phyloP scores from a whole-genome alignment of 2,888 invertebrate species.

The Acleris emargana region DNA sequence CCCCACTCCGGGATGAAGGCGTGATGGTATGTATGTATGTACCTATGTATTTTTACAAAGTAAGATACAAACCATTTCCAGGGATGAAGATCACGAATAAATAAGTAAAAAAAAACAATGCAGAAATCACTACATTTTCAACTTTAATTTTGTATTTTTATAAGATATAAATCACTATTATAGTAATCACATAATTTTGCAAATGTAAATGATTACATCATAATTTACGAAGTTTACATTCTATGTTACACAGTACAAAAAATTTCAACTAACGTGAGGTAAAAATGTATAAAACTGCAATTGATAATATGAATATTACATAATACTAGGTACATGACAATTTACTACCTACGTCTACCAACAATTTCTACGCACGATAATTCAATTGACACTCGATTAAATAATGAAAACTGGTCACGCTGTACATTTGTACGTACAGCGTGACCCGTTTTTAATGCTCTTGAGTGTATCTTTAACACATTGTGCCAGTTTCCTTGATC shows the following conservation, averaged over 20 bases:
- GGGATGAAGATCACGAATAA: background rate
- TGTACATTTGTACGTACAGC: too few relatives aligned
- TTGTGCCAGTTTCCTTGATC: background rate
- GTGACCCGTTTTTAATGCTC: too few relatives aligned
- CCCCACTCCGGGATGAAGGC: too few relatives aligned
- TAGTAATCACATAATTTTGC: constrained; percentile 41
- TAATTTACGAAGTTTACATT: constrained; percentile 58
- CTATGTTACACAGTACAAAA: constrained; percentile 65
- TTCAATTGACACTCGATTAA: constrained; percentile 1
- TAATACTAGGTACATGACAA: constrained; percentile 48
- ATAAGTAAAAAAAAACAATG: constrained; percentile 25
- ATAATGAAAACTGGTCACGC: too few relatives aligned
- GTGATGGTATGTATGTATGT: too few relatives aligned
- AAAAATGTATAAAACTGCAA: constrained; percentile 77
- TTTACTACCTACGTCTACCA: constrained; percentile 49
- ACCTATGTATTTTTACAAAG: too few relatives aligned
- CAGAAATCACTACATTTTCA: constrained; percentile 40
- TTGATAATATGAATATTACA: constrained; percentile 41
- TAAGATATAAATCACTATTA: constrained; percentile 69
- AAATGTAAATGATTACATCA: constrained; percentile 75
- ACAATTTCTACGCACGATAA: constrained; percentile 17
- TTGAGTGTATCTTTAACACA: background rate
- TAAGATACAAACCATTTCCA: background rate
- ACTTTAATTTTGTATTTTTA: constrained; percentile 42
- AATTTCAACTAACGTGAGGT: constrained; percentile 70